These are phyloP conservation scores for Sarcophaga variegata DNA, from an alignment of 2,888 invertebrate species.

Conservation along the genomic window DNA sequence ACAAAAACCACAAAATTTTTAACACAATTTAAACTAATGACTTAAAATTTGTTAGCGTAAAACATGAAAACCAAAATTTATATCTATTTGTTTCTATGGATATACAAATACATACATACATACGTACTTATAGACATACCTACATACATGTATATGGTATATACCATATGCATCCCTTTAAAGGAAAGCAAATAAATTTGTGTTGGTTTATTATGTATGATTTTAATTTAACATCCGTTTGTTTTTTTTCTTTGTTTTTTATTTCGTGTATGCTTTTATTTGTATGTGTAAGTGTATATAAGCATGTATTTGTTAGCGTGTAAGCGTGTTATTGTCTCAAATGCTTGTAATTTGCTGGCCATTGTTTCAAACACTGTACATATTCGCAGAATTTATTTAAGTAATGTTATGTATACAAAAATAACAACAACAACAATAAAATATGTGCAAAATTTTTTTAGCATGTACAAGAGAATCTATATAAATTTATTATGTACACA, in stretches of 20 bases:
- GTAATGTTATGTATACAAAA: constrained; percentile 41
- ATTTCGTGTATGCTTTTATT: neutral
- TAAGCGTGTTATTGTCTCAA: constrained; percentile 25
- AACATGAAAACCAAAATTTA: constrained; percentile 66
- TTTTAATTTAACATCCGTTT: constrained; percentile 51
- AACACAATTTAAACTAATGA: constrained; percentile 68
- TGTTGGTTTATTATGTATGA: constrained; percentile 45
- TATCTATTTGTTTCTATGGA: constrained; percentile 2
- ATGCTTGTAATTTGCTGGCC: constrained; percentile 59
- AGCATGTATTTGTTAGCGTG: neutral
- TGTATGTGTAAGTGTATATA: neutral
- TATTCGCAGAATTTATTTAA: constrained; percentile 49
- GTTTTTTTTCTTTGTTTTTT: constrained; percentile 10
- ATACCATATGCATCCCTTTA: neutral
- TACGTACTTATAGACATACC: constrained; percentile 9
- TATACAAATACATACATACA: neutral
- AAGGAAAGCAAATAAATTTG: neutral
- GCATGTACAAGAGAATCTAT: constrained; percentile 9
- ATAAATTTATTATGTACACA: neutral
- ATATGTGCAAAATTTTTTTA: neutral
- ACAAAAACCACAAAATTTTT: constrained; percentile 65
- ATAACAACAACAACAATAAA: constrained; percentile 10
- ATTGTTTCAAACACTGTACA: constrained; percentile 61
- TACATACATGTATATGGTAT: neutral
- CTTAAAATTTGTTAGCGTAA: constrained; percentile 66